phyloP scores from a whole-genome alignment of 2,797 vertebrate genomes.

The Denticeps clupeoides region DNA sequence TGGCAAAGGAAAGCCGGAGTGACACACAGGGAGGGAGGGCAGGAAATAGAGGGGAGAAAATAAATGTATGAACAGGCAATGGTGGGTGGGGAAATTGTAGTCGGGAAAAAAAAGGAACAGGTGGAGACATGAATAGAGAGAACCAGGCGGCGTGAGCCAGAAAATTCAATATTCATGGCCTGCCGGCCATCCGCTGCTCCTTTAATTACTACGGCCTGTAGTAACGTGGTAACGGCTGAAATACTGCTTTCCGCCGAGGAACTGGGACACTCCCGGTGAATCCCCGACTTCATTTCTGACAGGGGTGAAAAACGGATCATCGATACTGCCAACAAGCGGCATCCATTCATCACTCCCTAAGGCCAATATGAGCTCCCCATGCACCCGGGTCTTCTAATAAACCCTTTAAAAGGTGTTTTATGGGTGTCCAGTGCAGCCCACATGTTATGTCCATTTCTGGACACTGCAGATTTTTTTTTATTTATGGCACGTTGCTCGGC shows the following conservation, averaged over 20 bases:
- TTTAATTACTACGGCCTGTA: background rate
- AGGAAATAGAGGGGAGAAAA: conserved; percentile 10
- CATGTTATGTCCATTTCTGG: conserved; percentile 22
- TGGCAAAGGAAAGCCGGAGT: conserved; percentile 29
- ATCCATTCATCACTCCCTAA: conserved; percentile 53
- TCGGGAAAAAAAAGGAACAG: background rate
- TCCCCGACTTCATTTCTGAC: conserved; percentile 39
- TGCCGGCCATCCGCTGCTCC: background rate
- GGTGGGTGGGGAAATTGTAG: too few relatives aligned
- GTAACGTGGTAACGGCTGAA: background rate
- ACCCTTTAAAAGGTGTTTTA: conserved; percentile 46
- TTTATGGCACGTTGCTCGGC: conserved; percentile 24
- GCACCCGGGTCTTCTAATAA: conserved; percentile 37
- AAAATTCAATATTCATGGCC: conserved; percentile 4
- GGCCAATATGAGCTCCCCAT: conserved; percentile 36
- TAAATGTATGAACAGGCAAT: background rate
- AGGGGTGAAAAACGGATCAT: conserved; percentile 50
- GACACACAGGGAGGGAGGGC: conserved; percentile 17
- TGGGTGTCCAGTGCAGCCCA: conserved; percentile 24
- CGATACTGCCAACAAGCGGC: conserved; percentile 44
- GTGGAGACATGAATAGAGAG: background rate
- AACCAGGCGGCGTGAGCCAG: background rate
- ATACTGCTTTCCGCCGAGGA: too few relatives aligned
- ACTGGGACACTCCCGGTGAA: too few relatives aligned
- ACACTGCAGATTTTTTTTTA: conserved; percentile 14